Conservation (phyloP, 2,113 vertebrate genomes). For the Nicator chloris region DNA sequence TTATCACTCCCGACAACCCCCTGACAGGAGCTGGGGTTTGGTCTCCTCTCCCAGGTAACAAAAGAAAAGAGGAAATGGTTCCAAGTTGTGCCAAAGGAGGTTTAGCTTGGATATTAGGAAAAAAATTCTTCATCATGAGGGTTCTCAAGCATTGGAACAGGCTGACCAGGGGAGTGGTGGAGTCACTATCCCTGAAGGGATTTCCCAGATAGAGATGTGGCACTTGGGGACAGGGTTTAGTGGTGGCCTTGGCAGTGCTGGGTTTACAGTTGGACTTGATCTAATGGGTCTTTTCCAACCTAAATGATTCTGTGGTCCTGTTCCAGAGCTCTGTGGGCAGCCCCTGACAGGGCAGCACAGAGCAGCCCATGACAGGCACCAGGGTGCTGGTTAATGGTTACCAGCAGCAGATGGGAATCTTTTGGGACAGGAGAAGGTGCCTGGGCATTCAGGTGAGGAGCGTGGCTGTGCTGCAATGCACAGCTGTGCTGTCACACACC, state of each 20-base stretch:
- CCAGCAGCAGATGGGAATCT: background rate
- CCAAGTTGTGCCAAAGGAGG: background rate
- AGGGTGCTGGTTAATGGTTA: background rate
- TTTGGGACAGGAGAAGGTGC: background rate
- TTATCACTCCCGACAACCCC: background rate
- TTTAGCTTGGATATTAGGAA: background rate
- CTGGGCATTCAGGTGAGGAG: background rate
- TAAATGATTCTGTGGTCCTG: background rate
- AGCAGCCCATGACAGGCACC: background rate
- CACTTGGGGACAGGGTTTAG: background rate
- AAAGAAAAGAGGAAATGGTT: background rate
- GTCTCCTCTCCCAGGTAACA: background rate
- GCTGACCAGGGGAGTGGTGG: background rate
- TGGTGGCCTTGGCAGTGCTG: background rate
- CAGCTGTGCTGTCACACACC: fast-evolving
- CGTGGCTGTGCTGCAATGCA: background rate
- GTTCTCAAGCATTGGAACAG: background rate
- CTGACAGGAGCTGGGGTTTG: background rate
- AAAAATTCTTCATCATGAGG: background rate
- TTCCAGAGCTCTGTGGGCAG: background rate
- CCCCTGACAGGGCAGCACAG: background rate
- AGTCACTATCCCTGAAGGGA: background rate
- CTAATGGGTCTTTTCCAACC: fast-evolving
- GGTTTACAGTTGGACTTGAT: background rate
- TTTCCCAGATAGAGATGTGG: background rate